Conservation (phyloP, 2,113 vertebrate genomes). For the Pseudorectes ferrugineus region DNA sequence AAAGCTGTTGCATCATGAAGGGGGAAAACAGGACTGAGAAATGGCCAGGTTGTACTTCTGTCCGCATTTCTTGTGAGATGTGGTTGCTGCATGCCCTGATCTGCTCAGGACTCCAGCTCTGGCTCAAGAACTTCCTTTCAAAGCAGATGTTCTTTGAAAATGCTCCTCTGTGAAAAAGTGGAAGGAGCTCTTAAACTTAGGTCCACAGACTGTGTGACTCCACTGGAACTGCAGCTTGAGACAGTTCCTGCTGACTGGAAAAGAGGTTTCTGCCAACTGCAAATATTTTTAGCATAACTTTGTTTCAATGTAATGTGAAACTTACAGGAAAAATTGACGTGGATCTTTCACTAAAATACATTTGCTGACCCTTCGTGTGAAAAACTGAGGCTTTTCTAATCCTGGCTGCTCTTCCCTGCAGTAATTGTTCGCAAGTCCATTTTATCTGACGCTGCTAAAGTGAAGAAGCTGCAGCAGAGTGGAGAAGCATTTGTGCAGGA, state of each 20-base stretch:
- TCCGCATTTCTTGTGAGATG: not conserved
- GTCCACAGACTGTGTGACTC: not conserved
- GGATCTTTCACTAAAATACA: not conserved
- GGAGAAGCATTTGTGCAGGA: conserved; percentile 79
- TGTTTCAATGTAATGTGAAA: not conserved
- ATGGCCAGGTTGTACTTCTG: not conserved
- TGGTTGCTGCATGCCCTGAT: not conserved
- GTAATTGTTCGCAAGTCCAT: conserved; percentile 69
- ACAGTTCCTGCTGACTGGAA: not conserved
- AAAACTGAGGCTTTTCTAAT: not conserved
- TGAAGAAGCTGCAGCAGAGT: conserved; percentile 76
- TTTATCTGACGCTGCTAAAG: conserved; percentile 68
- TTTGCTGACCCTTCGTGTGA: not conserved
- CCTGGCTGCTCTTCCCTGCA: not conserved
- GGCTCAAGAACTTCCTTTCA: not conserved
- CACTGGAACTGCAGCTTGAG: not conserved
- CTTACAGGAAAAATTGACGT: fast-evolving
- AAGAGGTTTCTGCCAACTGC: not conserved
- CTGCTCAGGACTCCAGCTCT: not conserved
- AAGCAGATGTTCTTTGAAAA: not conserved
- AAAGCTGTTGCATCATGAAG: not conserved
- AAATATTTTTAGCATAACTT: not conserved
- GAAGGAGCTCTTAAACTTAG: not conserved
- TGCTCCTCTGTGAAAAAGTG: not conserved
- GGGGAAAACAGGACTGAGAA: not conserved